These are phyloP conservation scores for Mola mola DNA, from an alignment of 2,113 vertebrate genomes.

Conservation along the genomic window DNA sequence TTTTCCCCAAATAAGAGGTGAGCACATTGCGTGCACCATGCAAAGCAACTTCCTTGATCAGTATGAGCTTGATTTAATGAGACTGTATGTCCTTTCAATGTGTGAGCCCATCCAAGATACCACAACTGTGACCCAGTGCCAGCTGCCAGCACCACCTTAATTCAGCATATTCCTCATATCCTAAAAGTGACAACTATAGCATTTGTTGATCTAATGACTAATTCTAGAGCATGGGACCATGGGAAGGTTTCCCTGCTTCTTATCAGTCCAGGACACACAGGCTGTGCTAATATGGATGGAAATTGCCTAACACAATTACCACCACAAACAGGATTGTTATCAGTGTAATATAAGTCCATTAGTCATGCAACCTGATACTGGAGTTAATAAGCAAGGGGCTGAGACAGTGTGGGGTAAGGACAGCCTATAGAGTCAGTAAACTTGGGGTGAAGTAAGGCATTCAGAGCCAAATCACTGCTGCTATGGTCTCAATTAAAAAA, in stretches of 20 bases:
- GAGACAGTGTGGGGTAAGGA: conserved; percentile 6
- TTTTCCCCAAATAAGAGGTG: no score
- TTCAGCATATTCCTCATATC: no score
- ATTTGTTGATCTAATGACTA: conserved; percentile 64
- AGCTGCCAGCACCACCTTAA: no score
- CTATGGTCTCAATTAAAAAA: conserved; percentile 1
- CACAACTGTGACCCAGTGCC: no score
- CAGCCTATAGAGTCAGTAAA: neutral
- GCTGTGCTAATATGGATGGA: conserved; percentile 59
- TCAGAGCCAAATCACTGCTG: neutral
- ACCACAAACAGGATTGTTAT: conserved; percentile 69
- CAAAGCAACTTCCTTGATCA: no score
- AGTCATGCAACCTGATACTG: conserved; percentile 61
- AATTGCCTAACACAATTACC: conserved; percentile 68
- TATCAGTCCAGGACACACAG: conserved; percentile 55
- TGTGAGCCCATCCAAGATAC: no score
- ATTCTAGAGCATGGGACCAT: conserved; percentile 45
- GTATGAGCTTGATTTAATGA: no score
- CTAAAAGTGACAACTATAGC: conserved; percentile 38
- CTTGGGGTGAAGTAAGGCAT: neutral
- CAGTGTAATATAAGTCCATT: conserved; percentile 66
- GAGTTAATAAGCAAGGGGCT: conserved; percentile 57
- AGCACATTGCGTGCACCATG: no score
- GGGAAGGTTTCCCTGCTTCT: conserved; percentile 46
- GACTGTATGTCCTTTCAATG: no score